Conservation (phyloP, 2,797 vertebrate species). For the Gambelia wislizenii region DNA sequence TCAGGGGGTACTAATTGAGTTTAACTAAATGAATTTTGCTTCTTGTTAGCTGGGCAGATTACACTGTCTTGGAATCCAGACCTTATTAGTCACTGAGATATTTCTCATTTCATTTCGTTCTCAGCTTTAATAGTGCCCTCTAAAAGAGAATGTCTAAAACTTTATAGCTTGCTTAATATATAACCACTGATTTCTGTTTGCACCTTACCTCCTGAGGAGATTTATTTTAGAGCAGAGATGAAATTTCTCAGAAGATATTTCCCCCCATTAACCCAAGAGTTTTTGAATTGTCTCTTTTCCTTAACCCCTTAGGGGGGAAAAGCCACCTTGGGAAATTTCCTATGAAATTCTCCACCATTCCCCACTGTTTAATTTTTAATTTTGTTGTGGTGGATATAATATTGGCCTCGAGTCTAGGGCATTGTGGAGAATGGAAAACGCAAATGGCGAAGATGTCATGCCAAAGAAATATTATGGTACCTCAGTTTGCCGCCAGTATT, state of each 20-base stretch:
- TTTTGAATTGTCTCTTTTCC: neutral
- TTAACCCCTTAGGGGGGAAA: neutral
- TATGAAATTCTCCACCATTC: neutral
- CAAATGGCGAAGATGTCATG: no score
- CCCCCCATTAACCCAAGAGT: no score
- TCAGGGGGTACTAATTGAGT: neutral
- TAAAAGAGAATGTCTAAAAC: neutral
- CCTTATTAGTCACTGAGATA: neutral
- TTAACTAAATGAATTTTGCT: neutral
- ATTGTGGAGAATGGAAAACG: no score
- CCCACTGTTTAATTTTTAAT: no score
- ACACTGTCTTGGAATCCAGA: neutral
- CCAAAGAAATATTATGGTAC: no score
- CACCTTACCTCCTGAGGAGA: neutral
- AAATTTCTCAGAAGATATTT: neutral
- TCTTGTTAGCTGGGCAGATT: conserved; percentile 9
- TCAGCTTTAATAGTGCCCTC: neutral
- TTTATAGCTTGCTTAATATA: neutral
- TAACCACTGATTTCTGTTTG: neutral
- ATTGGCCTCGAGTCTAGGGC: no score
- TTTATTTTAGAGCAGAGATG: neutral
- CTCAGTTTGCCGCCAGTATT: no score
- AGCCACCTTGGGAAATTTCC: neutral
- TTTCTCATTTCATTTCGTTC: conserved; percentile 7
- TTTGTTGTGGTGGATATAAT: no score